A percentile compares a stretch with the other conserved stretches of the same genome.
phyloP scores from a whole-genome alignment of 2,888 invertebrate species.

The Agrotis segetum region DNA sequence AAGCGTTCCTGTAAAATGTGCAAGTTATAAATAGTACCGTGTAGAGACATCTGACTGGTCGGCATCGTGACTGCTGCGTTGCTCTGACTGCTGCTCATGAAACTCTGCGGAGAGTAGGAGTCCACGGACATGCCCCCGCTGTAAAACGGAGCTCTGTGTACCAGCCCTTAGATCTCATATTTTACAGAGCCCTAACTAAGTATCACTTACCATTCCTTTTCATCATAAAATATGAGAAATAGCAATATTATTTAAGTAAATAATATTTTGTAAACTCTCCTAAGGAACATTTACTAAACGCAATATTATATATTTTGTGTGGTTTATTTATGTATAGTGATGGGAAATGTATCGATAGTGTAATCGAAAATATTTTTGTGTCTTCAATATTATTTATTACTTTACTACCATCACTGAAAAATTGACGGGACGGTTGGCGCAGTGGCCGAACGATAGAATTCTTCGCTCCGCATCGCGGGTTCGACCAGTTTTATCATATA shows the following conservation, averaged over 20 bases:
- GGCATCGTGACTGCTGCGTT: slow-evolving; percentile 81
- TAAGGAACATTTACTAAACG: background rate
- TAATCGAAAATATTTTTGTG: background rate
- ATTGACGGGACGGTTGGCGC: too few relatives aligned
- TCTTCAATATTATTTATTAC: background rate
- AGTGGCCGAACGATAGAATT: too few relatives aligned
- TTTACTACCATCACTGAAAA: background rate
- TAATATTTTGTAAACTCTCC: background rate
- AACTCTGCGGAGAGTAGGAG: slow-evolving; percentile 79
- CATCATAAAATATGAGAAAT: slow-evolving; percentile 1
- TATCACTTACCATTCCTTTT: slow-evolving; percentile 11
- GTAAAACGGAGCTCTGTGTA: too few relatives aligned
- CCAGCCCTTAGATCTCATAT: background rate
- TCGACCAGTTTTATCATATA: too few relatives aligned
- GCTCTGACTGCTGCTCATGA: slow-evolving; percentile 75
- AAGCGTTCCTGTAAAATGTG: background rate
- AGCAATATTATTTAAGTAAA: background rate
- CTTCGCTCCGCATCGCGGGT: too few relatives aligned
- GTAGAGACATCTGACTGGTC: slow-evolving; percentile 87
- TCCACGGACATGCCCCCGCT: slow-evolving; percentile 86
- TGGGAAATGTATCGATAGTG: background rate
- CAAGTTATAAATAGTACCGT: slow-evolving; percentile 72
- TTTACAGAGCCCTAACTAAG: slow-evolving; percentile 10
- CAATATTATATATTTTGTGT: background rate
- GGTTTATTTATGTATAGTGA: background rate